Evolutionary conservation across 2,797 vertebrate genomes (phyloP).

Genomic region (Centroberyx gerrardi): DNA sequence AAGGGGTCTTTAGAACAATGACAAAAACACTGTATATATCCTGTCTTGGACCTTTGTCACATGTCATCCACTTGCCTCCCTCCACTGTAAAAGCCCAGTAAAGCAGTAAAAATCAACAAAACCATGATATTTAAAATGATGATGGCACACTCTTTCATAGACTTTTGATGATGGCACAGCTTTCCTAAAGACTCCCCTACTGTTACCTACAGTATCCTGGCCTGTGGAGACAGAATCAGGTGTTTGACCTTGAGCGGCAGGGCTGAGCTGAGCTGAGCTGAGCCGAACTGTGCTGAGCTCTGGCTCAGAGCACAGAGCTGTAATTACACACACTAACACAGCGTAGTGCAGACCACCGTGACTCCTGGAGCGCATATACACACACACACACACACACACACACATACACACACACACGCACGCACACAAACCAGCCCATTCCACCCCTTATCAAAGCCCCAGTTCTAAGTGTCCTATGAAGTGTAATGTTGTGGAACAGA

Average conservation of each 20-base stretch:
- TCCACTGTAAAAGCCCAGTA: conserved; percentile 55
- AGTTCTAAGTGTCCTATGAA: conserved; percentile 84
- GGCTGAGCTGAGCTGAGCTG: conserved; percentile 66
- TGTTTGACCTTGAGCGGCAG: conserved; percentile 80
- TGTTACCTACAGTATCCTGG: conserved; percentile 34
- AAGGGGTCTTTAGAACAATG: too few relatives aligned
- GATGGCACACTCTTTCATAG: conserved; percentile 41
- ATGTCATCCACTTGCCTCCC: conserved; percentile 10
- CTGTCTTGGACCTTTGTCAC: neutral
- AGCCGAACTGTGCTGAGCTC: conserved; percentile 72
- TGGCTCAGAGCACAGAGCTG: conserved; percentile 73
- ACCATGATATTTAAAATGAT: conserved; percentile 48
- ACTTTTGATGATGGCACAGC: conserved; percentile 24
- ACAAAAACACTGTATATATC: neutral
- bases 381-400: conserved; percentile 26
- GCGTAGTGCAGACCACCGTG: conserved; percentile 49
- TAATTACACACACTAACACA: conserved; percentile 83
- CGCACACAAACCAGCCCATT: conserved; percentile 61
- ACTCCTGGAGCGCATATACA: conserved; percentile 5
- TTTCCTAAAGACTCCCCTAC: conserved; percentile 34
- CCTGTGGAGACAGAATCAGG: conserved; percentile 66
- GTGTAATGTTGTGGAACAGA: conserved; percentile 86
- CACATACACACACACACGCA: conserved; percentile 44
- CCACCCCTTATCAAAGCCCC: conserved; percentile 81
- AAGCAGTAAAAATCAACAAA: conserved; percentile 70